A percentile compares a stretch with the other conserved stretches of the same genome.
phyloP scores from a whole-genome alignment of 2,113 vertebrate species.

The Gnathonemus echidnorhynchus region DNA sequence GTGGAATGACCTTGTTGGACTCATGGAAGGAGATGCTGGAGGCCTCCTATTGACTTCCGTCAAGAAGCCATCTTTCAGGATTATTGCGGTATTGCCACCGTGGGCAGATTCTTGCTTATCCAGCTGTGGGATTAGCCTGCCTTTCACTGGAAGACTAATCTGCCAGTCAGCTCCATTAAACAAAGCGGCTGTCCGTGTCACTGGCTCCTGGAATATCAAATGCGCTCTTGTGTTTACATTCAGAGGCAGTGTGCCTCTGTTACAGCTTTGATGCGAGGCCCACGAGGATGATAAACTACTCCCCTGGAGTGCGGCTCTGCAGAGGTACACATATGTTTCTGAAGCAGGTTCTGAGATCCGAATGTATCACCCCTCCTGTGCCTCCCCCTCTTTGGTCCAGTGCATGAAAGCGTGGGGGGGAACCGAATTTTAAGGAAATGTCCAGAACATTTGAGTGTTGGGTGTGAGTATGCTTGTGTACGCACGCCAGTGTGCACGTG shows the following conservation, averaged over 20 bases:
- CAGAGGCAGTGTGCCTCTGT: not conserved
- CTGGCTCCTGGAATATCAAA: constrained; percentile 4
- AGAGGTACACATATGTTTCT: not conserved
- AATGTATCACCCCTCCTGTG: not conserved
- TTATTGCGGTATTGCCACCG: constrained; percentile 22
- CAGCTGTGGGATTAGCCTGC: constrained; percentile 15
- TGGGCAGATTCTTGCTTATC: constrained; percentile 27
- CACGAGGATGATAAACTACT: constrained; percentile 11
- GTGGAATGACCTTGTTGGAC: constrained; percentile 3
- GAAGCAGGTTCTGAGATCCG: constrained; percentile 25
- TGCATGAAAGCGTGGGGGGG: not conserved
- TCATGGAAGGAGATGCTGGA: not conserved
- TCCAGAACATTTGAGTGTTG: not conserved
- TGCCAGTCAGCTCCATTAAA: constrained; percentile 28
- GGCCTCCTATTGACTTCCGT: constrained; percentile 17
- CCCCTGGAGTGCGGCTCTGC: not conserved
- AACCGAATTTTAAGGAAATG: not conserved
- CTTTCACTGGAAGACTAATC: constrained; percentile 36
- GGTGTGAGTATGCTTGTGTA: not conserved
- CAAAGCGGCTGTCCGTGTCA: not conserved
- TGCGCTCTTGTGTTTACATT: not conserved
- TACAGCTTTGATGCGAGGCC: constrained; percentile 14
- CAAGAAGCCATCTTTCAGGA: constrained; percentile 24
- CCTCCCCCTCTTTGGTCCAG: not conserved
- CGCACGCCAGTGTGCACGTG: not conserved